phyloP scores from a whole-genome alignment of 2,113 vertebrate species.

The Odocoileus hemionus region DNA sequence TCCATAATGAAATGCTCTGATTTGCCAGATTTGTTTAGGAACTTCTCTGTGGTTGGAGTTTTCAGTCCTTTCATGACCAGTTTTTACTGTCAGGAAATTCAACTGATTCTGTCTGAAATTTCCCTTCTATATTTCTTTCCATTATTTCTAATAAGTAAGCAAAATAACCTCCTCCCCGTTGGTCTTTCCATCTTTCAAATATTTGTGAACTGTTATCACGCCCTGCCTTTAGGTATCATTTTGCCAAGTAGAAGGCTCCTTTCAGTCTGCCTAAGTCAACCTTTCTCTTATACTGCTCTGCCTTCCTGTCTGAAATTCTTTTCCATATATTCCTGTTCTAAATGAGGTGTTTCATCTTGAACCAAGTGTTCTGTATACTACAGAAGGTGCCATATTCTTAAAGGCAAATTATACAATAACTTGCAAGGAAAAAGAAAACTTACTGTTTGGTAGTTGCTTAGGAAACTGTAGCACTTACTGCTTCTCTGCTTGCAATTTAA shows the following conservation, averaged over 20 bases:
- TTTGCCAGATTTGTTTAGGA: not conserved
- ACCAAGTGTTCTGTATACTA: not conserved
- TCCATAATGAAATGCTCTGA: not conserved
- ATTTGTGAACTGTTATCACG: constrained; percentile 21
- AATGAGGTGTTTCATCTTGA: not conserved
- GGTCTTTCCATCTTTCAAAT: constrained; percentile 24
- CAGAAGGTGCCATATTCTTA: not conserved
- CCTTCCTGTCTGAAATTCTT: not conserved
- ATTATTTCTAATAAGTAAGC: constrained; percentile 1
- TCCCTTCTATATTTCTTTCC: not conserved
- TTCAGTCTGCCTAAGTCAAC: not conserved
- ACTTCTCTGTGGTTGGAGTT: not conserved
- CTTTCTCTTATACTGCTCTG: not conserved
- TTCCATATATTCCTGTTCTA: not conserved
- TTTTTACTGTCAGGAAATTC: not conserved
- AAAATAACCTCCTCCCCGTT: not conserved
- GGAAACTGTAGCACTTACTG: not conserved
- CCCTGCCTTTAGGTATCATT: not conserved
- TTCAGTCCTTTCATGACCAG: not conserved
- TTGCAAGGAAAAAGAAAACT: not conserved
- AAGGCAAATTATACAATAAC: not conserved
- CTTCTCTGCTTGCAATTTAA: constrained; percentile 27
- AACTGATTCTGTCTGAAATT: not conserved
- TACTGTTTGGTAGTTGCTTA: not conserved
- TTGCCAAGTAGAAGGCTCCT: constrained; percentile 1